phyloP scores from a whole-genome alignment of 2,797 vertebrate species.

The Numenius phaeopus region DNA sequence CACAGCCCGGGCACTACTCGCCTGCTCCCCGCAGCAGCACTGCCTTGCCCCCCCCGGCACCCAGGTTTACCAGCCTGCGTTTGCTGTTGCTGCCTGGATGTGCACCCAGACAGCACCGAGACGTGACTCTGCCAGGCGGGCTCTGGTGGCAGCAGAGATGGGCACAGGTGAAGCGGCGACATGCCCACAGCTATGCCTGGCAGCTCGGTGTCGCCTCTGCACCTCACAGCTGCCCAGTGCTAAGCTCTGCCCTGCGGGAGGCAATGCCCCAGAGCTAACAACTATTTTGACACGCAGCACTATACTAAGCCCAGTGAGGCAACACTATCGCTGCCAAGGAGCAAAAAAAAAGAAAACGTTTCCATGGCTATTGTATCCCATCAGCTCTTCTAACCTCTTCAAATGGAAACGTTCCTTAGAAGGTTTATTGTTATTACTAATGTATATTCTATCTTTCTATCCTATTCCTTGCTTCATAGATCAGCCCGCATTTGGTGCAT shows the following conservation, averaged over 20 bases:
- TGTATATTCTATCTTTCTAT: neutral
- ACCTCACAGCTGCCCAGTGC: neutral
- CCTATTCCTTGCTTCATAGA: neutral
- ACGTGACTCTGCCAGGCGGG: rapidly evolving
- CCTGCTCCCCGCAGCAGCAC: rapidly evolving
- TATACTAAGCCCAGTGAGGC: neutral
- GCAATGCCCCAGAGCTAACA: neutral
- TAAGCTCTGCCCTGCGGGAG: neutral
- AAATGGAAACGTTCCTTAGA: neutral
- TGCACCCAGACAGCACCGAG: neutral
- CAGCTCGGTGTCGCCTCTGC: rapidly evolving
- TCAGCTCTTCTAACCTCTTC: neutral
- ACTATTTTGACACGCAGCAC: neutral
- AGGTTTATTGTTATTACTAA: neutral
- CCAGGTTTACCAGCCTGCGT: rapidly evolving
- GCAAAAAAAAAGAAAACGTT: neutral
- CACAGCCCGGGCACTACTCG: neutral
- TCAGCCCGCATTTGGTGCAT: neutral
- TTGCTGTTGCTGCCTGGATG: rapidly evolving
- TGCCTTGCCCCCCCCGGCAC: neutral
- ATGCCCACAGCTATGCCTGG: neutral
- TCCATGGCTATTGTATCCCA: neutral
- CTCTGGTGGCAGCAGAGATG: neutral
- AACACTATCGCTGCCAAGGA: neutral
- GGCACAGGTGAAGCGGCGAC: neutral